Base-by-base conservation (phyloP, 2,888 invertebrate species). In the Cephalotes varians region DNA sequence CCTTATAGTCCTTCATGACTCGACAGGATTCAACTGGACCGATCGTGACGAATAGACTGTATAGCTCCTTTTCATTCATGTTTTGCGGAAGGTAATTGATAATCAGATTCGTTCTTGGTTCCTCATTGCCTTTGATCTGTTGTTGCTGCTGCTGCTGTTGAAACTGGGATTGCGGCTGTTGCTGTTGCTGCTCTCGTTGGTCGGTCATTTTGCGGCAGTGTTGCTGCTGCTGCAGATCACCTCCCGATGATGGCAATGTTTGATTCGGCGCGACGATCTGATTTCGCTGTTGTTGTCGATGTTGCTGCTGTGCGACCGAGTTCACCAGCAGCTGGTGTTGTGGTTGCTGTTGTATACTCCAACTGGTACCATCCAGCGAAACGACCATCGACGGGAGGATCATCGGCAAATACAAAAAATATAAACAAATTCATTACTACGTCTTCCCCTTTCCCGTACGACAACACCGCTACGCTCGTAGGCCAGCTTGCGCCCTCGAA, bases 71-170 rank as follows among this genome's bases (percentile, higher is more conserved):
- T 94, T 99, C 99, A 1, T 98, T 98, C 96, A 99, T 97, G 92
- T 97, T 97, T 95, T 99, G 99, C 44, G 99, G 99, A 92, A 99
- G 96, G 95, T 99, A 99, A 96, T 99, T 99, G 93, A 99, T 97
- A 90, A 99, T 99, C 91, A 99, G 96, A 95, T 99, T 99, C 82
- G 98, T 98, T 91, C 95, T 95, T 85, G 95, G 87, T 62, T 94
- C 94, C 44, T 94, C 94, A 73, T 90, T 90, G 81, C 49, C 76
- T 88, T 88, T 91, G 80, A 81, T 90, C 72, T 85, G 91, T 10
- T 83, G 84, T 6, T 87, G 86, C 10, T 85, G 90, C 44, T 87
- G 91, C 12, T 87, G 89, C 40, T 89, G 89, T 21, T 85, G 85
- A 25, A 40, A 64, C 9, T 64, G 64, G 6, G 25, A 18, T 64